Evolutionary conservation across 1,140 invertebrate species (phyloP).

Genomic region (Listronotus bonariensis): DNA sequence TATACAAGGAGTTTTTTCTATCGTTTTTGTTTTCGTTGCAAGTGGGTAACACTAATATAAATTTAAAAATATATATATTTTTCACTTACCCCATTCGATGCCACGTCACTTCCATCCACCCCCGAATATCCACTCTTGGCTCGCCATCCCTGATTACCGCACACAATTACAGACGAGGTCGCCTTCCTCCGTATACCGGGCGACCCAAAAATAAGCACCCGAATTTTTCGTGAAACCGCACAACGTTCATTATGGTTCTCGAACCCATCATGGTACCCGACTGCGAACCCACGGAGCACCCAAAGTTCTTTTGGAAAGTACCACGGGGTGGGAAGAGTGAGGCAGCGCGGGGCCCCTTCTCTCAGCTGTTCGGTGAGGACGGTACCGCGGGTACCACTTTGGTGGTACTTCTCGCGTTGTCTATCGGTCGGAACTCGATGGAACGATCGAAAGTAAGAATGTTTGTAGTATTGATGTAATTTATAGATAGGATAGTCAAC

Average conservation of each 20-base stretch:
- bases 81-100: slow-evolving; percentile 17
- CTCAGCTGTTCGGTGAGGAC: slow-evolving; percentile 21
- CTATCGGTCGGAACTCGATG: slow-evolving; percentile 18
- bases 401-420: slow-evolving; percentile 16
- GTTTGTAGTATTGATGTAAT: background rate
- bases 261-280: slow-evolving; percentile 75
- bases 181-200: slow-evolving; percentile 16
- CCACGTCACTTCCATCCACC: background rate
- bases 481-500: no score
- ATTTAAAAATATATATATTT: no score
- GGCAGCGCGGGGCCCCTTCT: slow-evolving; percentile 23
- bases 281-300: slow-evolving; percentile 59
- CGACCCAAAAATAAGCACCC: slow-evolving; percentile 23
- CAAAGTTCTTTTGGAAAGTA: slow-evolving; percentile 33
- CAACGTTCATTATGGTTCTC: slow-evolving; percentile 73
- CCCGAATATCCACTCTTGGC: slow-evolving; percentile 20
- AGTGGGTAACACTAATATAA: no score
- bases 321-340: slow-evolving; percentile 8
- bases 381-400: no score
- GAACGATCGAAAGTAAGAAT: slow-evolving; percentile 33
- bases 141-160: background rate
- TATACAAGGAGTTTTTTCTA: no score
- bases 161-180: background rate
- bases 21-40: no score
- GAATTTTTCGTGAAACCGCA: slow-evolving; percentile 73